Percentiles rank a stretch among this genome's conserved stretches.
Evolutionary conservation across 1,140 invertebrate species (phyloP).

Genomic region (Coboldia fuscipes): DNA sequence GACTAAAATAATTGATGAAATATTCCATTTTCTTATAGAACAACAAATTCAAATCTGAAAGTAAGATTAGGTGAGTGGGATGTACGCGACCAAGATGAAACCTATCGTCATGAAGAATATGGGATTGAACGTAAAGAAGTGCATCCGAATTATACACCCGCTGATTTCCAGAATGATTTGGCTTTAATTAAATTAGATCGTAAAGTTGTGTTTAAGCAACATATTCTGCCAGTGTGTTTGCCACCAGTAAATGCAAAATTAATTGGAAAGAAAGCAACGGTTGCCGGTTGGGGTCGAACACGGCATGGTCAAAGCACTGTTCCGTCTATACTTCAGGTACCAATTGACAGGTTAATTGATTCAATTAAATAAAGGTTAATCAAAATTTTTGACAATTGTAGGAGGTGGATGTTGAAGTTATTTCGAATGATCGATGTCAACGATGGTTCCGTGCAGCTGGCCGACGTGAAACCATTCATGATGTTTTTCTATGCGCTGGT

Average conservation of each 20-base stretch:
- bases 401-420: conserved; percentile 69
- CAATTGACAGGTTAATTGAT: neutral
- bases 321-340: conserved; percentile 45
- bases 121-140: conserved; percentile 74
- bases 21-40: conserved; percentile 12
- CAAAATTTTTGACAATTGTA: conserved; percentile 9
- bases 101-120: conserved; percentile 68
- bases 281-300: conserved; percentile 76
- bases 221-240: conserved; percentile 69
- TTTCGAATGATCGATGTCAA: conserved; percentile 77
- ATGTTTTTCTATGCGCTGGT: conserved; percentile 83
- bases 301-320: conserved; percentile 61
- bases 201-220: conserved; percentile 64
- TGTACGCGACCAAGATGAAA: conserved; percentile 59
- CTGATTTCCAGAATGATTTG: conserved; percentile 76
- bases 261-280: conserved; percentile 62
- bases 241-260: conserved; percentile 52
- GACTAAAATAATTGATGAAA: neutral
- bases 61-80: conserved; percentile 82
- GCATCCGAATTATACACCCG: conserved; percentile 69
- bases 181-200: conserved; percentile 61
- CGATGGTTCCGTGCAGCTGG: conserved; percentile 78
- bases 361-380: neutral
- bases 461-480: conserved; percentile 71
- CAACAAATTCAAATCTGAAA: conserved; percentile 62